Evolutionary conservation across 2,113 vertebrate species (phyloP).

Genomic region (Lamprologus tigripictilis): DNA sequence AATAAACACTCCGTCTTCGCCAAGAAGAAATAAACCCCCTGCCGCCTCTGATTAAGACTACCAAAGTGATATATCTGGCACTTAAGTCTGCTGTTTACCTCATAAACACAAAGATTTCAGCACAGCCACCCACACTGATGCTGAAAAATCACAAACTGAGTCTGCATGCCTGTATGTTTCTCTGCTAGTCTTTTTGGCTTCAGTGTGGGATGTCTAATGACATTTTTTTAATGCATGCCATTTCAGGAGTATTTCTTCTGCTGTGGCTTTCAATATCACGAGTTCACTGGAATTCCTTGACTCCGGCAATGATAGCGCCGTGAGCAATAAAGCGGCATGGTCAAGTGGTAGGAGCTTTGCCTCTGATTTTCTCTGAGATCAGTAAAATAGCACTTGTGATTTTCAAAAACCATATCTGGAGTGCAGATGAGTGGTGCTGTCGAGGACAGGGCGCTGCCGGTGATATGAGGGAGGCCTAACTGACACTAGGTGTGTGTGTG

Average conservation of each 20-base stretch:
- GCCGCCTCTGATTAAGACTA: conserved; percentile 61
- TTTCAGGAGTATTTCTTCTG: not conserved
- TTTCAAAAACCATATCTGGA: not conserved
- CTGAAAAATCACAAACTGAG: conserved; percentile 40
- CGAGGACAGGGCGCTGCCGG: not conserved
- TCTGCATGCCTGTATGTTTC: not conserved
- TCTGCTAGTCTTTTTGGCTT: conserved; percentile 2
- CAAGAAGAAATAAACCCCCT: conserved; percentile 60
- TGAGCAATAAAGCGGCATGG: not conserved
- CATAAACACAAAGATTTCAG: conserved; percentile 58
- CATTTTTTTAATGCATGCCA: not conserved
- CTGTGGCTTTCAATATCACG: not conserved
- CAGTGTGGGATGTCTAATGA: not conserved
- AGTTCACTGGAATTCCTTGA: not conserved
- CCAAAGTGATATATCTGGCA: conserved; percentile 67
- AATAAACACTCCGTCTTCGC: conserved; percentile 64
- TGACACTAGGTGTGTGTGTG: not conserved
- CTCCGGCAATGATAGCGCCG: not conserved
- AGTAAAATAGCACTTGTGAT: conserved; percentile 7
- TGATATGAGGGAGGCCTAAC: not conserved
- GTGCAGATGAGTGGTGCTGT: not conserved
- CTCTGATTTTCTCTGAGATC: conserved; percentile 7
- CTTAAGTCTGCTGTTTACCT: conserved; percentile 62
- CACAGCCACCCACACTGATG: conserved; percentile 42
- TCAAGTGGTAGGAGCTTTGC: not conserved